These are phyloP conservation scores for Thymallus thymallus DNA, from an alignment of 2,113 vertebrate genomes.

Conservation along the genomic window DNA sequence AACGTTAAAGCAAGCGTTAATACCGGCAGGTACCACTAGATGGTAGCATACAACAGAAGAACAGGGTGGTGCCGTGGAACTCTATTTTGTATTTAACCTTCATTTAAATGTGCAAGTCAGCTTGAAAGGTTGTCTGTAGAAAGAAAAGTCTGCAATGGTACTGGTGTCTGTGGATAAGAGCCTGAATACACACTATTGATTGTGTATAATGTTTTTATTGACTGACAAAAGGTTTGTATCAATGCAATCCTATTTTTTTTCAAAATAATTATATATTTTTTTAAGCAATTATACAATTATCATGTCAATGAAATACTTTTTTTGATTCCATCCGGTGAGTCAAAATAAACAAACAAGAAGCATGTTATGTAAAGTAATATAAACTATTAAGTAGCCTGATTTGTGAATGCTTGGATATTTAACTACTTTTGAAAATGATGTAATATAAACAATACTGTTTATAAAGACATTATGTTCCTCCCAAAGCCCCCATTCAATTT, in stretches of 20 bases:
- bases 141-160: background rate
- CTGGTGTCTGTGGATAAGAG: background rate
- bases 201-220: background rate
- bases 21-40: constrained; percentile 1
- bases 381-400: too few species aligned
- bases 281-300: background rate
- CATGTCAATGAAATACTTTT: background rate
- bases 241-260: background rate
- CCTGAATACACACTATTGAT: background rate
- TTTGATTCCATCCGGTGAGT: background rate
- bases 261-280: too few species aligned
- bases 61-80: background rate
- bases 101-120: too few species aligned
- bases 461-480: background rate
- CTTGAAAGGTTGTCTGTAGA: too few species aligned
- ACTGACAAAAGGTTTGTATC: background rate
- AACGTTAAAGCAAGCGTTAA: background rate
- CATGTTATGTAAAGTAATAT: background rate
- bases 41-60: constrained; percentile 20
- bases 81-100: too few species aligned
- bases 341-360: background rate
- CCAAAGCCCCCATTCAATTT: background rate
- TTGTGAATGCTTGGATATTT: background rate
- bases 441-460: background rate
- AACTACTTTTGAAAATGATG: background rate